Evolutionary conservation across 2,888 invertebrate genomes (phyloP), one percentile per base, ranked within the genome.

Genomic region (Hydrotaea cyrtoneurina): DNA sequence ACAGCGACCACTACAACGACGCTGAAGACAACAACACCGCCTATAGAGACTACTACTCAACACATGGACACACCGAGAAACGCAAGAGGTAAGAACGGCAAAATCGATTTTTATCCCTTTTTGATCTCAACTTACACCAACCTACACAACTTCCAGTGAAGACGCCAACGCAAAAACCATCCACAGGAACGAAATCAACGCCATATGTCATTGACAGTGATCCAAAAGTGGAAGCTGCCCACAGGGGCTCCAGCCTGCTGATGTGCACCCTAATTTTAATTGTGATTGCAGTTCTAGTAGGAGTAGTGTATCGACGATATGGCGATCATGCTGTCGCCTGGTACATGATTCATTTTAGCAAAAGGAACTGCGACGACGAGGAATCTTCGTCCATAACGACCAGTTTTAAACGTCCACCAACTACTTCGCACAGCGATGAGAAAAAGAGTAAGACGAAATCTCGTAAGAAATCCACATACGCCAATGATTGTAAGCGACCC

Each of bases 261-360:
- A n/a, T 81, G 7, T 73, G 36, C 10, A 26, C 62, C 11, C 79
- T 86, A 0, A 57, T 86, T 2, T 5, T 83, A 17, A 46, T 83
- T 17, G 21, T 21, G n/a, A 15, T 31, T 10, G n/a, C 74, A 13
- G 50, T 86, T 13, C 19, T 81, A 31, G 36, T 72, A 10, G 64
- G 66, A 13, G 59, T 66, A 0, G 66, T 50, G 5, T 85, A 81
- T 66, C 79, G 69, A n/a, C 77, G 83, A 0, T 85, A 64, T 57
- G 77, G 75, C 36, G 71, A 78, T 5, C 53, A 17, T 59, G 79
- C 83, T 13, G 74, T 69, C 3, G 69, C 83, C 26, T 74, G 80
- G 81, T 83, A 82, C 10, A 66, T 79, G 71, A 82, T 82, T 13
- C 78, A 66, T n/a, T 82, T 76, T 43, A 82, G 82, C 10, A 69